phyloP scores from a whole-genome alignment of 2,797 vertebrate species.

The Enteromius unitaeniatus region DNA sequence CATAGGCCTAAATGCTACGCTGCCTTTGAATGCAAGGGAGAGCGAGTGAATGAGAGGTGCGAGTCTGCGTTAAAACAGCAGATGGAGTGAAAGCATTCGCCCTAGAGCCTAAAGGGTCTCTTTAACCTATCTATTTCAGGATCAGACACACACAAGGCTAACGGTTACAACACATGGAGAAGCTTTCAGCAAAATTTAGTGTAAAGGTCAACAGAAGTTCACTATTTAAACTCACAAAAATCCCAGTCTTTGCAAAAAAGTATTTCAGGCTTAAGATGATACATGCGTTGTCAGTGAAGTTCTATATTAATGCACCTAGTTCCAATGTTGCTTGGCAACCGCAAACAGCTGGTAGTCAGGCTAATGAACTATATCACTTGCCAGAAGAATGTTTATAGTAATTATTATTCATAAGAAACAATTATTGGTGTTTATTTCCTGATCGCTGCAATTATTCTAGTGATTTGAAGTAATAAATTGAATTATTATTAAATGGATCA shows the following conservation, averaged over 20 bases:
- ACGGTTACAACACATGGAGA: neutral
- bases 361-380: conserved; percentile 36
- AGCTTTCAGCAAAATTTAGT: neutral
- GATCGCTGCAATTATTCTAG: conserved; percentile 2
- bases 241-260: neutral
- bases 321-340: conserved; percentile 13
- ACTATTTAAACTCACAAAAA: neutral
- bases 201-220: neutral
- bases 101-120: neutral
- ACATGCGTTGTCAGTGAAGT: neutral
- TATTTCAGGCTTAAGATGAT: neutral
- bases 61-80: conserved; percentile 24
- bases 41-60: conserved; percentile 23
- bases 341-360: neutral
- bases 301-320: conserved; percentile 7
- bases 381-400: neutral
- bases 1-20: conserved; percentile 65
- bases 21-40: conserved; percentile 53
- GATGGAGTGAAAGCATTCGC: conserved; percentile 18
- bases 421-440: neutral
- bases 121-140: conserved; percentile 23
- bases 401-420: conserved; percentile 6
- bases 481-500: neutral
- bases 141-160: neutral
- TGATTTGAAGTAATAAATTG: neutral